Evolutionary conservation across 2,113 vertebrate genomes (phyloP).

Genomic region (Oryctolagus cuniculus): mOryCun1.1 NC_091442.1:20934501-20935000

Average conservation of each 20-base stretch:
- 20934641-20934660: no score
- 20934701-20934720: not conserved
- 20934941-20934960: constrained; percentile 8
- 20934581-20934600: no score
- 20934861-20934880: not conserved
- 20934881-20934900: constrained; percentile 42
- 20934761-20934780: not conserved
- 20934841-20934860: constrained; percentile 23
- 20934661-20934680: no score
- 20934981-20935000: not conserved
- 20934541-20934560: no score
- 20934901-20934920: constrained; percentile 10
- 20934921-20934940: constrained; percentile 48
- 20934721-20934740: constrained; percentile 29
- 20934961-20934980: not conserved
- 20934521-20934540: no score
- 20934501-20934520: no score
- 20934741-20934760: not conserved
- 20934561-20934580: no score
- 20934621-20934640: no score
- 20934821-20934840: constrained; percentile 31
- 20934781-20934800: not conserved
- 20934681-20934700: no score
- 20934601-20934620: no score
- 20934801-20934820: not conserved